Percentiles rank a stretch among this genome's conserved stretches.
Evolutionary conservation across 2,888 invertebrate genomes (phyloP).

Genomic region (Parnassius orleans): DNA sequence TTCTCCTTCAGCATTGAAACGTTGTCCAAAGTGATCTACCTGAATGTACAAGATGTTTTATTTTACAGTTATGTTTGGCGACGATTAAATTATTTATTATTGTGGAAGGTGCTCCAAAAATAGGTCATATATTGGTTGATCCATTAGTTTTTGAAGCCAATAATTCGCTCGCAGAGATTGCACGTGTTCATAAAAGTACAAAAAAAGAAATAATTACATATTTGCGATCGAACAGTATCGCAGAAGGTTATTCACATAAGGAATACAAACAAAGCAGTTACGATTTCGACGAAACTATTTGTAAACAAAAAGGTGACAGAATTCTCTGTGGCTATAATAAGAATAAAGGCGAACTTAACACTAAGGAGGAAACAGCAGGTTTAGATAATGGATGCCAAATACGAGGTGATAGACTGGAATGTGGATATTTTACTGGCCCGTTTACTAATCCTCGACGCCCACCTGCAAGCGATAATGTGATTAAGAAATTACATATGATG

Average conservation of each 20-base stretch:
- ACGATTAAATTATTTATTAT: constrained; percentile 5
- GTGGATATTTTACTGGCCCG: constrained; percentile 51
- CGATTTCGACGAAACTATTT: constrained; percentile 49
- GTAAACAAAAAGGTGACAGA: constrained; percentile 49
- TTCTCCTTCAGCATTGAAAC: too few species aligned
- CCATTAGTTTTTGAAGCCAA: constrained; percentile 42
- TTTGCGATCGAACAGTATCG: constrained; percentile 9
- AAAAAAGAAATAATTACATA: not conserved
- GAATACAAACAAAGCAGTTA: constrained; percentile 39
- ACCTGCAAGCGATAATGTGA: constrained; percentile 26
- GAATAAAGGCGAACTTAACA: constrained; percentile 43
- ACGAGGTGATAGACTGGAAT: constrained; percentile 61
- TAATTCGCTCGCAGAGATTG: constrained; percentile 16
- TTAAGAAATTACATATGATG: not conserved
- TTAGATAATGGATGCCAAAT: constrained; percentile 51
- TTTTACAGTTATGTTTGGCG: constrained; percentile 9
- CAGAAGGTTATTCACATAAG: not conserved
- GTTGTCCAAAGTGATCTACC: too few species aligned
- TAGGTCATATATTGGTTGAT: constrained; percentile 43
- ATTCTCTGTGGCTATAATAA: constrained; percentile 65
- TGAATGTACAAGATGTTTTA: too few species aligned
- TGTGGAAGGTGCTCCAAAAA: constrained; percentile 47
- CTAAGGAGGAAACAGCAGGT: constrained; percentile 36
- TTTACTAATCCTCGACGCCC: constrained; percentile 35
- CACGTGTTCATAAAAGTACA: constrained; percentile 7